Evolutionary conservation across 2,113 vertebrate species (phyloP).

Genomic region (Oncorhynchus mykiss): DNA sequence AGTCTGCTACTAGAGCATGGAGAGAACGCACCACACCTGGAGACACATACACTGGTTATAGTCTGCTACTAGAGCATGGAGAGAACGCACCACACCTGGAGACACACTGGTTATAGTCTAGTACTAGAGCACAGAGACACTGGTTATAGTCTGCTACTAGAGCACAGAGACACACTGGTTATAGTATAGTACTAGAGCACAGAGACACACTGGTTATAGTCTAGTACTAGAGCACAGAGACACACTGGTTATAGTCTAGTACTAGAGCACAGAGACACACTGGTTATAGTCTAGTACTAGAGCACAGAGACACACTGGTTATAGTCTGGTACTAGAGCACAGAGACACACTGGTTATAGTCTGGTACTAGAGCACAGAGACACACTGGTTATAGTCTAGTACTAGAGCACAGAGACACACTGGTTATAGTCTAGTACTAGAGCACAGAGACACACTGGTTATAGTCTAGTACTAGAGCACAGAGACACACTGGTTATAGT

Average conservation of each 20-base stretch:
- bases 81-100: no score
- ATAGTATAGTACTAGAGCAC: conserved; percentile 50
- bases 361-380: conserved; percentile 63
- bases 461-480: neutral
- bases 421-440: conserved; percentile 76
- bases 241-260: conserved; percentile 82
- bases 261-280: conserved; percentile 67
- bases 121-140: conserved; percentile 67
- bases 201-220: neutral
- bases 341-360: conserved; percentile 62
- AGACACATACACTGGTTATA: no score
- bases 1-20: no score
- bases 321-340: conserved; percentile 66
- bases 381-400: conserved; percentile 11
- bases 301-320: conserved; percentile 80
- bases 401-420: conserved; percentile 55
- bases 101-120: conserved; percentile 85
- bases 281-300: neutral
- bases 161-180: conserved; percentile 79
- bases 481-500: conserved; percentile 84
- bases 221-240: conserved; percentile 29
- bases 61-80: no score
- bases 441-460: no score
- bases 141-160: neutral
- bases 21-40: no score